Conservation (phyloP, 2,797 vertebrate genomes). For the Tinamus major region DNA sequence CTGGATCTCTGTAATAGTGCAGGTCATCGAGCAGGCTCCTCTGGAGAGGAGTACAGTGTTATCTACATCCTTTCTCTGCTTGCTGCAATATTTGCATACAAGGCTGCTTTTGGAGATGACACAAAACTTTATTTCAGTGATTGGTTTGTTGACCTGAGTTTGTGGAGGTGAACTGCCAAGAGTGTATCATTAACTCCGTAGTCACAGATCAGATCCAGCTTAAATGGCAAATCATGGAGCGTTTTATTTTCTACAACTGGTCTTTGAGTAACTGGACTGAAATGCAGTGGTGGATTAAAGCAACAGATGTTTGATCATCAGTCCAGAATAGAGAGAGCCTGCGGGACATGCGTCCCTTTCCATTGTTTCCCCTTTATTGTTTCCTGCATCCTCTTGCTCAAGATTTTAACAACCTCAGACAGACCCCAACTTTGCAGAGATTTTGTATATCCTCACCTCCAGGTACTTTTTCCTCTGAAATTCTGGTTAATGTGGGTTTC, state of each 20-base stretch:
- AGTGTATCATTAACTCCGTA: rapidly evolving
- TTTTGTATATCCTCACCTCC: not conserved
- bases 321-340: not conserved
- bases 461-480: not conserved
- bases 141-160: not conserved
- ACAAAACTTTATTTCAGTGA: not conserved
- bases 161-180: not conserved
- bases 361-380: not conserved
- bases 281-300: not conserved
- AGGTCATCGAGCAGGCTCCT: not conserved
- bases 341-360: not conserved
- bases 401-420: not conserved
- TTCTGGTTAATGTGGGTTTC: not conserved
- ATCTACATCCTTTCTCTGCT: no score
- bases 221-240: not conserved
- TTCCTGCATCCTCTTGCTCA: not conserved
- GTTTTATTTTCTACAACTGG: not conserved
- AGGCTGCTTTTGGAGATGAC: no score
- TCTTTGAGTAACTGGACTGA: not conserved
- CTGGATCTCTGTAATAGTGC: not conserved
- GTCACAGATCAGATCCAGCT: no score
- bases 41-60: rapidly evolving
- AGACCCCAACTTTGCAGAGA: not conserved
- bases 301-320: not conserved
- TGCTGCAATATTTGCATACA: not conserved